phyloP scores from a whole-genome alignment of 1,140 invertebrate genomes.

The Diprion similis region DNA sequence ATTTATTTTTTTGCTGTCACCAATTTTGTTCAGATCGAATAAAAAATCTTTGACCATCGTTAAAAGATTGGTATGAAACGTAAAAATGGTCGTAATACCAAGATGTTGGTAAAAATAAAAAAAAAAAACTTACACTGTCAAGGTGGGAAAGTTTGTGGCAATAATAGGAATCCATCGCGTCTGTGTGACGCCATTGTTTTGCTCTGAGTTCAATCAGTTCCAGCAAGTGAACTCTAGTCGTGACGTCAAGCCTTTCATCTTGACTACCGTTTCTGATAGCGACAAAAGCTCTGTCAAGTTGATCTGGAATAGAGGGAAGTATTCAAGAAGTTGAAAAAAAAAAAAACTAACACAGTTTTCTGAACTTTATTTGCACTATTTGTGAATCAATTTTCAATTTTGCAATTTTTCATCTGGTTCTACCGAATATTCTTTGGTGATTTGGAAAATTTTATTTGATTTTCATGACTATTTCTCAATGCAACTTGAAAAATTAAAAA shows the following conservation, averaged over 20 bases:
- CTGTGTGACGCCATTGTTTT: constrained; percentile 82
- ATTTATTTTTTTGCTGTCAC: not conserved
- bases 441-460: constrained; percentile 44
- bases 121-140: constrained; percentile 64
- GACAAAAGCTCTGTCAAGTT: constrained; percentile 77
- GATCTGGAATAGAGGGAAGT: constrained; percentile 56
- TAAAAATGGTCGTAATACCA: constrained; percentile 18
- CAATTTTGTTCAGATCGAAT: not conserved
- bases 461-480: constrained; percentile 36
- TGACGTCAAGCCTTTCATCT: constrained; percentile 77
- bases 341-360: too few species aligned
- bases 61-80: constrained; percentile 14
- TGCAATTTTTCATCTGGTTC: constrained; percentile 36
- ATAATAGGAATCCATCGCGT: constrained; percentile 84
- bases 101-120: constrained; percentile 17
- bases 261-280: constrained; percentile 86
- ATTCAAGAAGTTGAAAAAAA: constrained; percentile 13
- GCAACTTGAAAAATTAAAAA: constrained; percentile 21
- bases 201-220: constrained; percentile 89
- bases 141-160: constrained; percentile 77
- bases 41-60: not conserved
- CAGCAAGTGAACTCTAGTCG: constrained; percentile 82
- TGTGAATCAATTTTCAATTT: constrained; percentile 47
- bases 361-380: not conserved
- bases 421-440: too few species aligned